A percentile compares a stretch with the other conserved stretches of the same genome.
phyloP scores from a whole-genome alignment of 2,113 vertebrate genomes.

The Menura novaehollandiae region DNA sequence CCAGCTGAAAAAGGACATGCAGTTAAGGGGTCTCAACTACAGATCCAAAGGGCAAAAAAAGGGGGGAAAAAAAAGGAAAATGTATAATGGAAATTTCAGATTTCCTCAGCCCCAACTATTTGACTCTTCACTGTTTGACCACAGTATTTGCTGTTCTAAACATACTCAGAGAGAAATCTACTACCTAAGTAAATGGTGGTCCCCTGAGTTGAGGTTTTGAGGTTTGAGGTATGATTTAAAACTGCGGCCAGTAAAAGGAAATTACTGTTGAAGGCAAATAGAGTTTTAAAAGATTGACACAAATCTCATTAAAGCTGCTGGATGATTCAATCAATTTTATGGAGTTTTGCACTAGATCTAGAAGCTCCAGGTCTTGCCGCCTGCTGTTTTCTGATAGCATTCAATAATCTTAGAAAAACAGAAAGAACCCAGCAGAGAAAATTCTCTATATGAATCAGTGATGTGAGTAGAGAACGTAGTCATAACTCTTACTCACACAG shows the following conservation, averaged over 20 bases:
- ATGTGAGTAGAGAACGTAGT: not conserved
- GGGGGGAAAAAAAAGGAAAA: not conserved
- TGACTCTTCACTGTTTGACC: not conserved
- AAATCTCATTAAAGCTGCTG: not conserved
- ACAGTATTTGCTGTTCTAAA: not conserved
- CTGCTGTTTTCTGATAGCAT: not conserved
- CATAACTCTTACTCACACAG: not conserved
- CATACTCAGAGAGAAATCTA: not conserved
- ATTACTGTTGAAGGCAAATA: not conserved
- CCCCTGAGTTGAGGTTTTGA: not conserved
- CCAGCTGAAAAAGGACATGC: not conserved
- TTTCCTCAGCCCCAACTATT: not conserved
- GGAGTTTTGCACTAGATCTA: not conserved
- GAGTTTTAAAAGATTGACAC: not conserved
- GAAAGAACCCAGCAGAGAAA: not conserved
- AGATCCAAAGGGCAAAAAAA: not conserved
- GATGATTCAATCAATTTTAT: not conserved
- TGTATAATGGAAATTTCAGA: not conserved
- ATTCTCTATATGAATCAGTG: conserved; percentile 12
- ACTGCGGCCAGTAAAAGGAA: not conserved
- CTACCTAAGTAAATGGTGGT: not conserved
- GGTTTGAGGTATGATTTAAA: not conserved
- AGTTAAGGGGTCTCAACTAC: not conserved
- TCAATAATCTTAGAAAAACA: not conserved
- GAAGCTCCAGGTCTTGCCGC: not conserved